Percentiles rank a stretch among this genome's conserved stretches.
Conservation (phyloP, 1,140 invertebrate species). For the Plectrocnemia conspersa region DNA sequence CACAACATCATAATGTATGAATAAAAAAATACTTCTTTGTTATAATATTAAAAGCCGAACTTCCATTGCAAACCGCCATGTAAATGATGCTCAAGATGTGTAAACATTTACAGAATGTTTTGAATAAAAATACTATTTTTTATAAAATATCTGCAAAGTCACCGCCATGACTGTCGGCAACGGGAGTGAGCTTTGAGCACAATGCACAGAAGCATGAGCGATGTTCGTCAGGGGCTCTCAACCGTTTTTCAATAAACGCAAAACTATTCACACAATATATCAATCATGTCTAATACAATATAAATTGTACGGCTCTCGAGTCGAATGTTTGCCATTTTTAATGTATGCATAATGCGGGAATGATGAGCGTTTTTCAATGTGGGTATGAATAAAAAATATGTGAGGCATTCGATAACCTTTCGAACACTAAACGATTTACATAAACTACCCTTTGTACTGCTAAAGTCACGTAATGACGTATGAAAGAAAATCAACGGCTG, state of each 20-base stretch:
- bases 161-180: constrained; percentile 15
- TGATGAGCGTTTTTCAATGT: constrained; percentile 17
- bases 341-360: constrained; percentile 12
- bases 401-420: constrained; percentile 8
- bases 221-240: not conserved
- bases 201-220: constrained; percentile 10
- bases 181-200: constrained; percentile 24
- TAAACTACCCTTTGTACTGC: constrained; percentile 28
- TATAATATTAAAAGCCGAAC: no score
- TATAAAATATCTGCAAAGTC: constrained; percentile 30
- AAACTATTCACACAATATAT: not conserved
- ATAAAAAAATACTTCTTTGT: no score
- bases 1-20: no score
- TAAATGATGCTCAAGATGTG: constrained; percentile 24
- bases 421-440: constrained; percentile 27
- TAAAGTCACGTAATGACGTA: constrained; percentile 24
- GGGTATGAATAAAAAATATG: constrained; percentile 3
- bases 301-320: not conserved
- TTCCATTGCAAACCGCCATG: constrained; percentile 17
- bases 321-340: not conserved
- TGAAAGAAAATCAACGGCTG: constrained; percentile 20
- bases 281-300: not conserved
- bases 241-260: constrained; percentile 2
- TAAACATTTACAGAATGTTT: constrained; percentile 22
- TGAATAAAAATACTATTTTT: constrained; percentile 33